A percentile compares a stretch with the other conserved stretches of the same genome.
Conservation (phyloP, 2,113 vertebrate species). For the Eulemur macaco region DNA sequence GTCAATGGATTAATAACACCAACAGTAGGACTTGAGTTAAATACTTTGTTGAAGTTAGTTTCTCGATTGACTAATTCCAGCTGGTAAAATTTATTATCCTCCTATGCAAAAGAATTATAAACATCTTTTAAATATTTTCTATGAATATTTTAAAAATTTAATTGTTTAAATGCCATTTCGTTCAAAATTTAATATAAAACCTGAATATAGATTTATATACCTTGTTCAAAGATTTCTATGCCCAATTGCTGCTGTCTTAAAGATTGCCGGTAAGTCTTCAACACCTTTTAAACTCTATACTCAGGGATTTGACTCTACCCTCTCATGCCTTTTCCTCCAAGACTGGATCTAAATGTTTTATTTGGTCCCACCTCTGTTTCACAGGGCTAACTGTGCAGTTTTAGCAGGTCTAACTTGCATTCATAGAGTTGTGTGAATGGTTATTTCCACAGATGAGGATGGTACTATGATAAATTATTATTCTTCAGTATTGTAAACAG, state of each 20-base stretch:
- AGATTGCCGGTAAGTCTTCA: background rate
- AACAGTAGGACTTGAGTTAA: constrained; percentile 97
- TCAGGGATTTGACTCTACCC: background rate
- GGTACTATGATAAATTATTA: background rate
- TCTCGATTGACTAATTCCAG: constrained; percentile 99
- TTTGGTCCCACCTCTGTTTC: background rate
- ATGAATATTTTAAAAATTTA: constrained; percentile 67
- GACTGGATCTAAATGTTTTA: background rate
- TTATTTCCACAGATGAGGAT: background rate
- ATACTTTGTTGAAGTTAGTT: constrained; percentile 99
- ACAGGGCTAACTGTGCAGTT: background rate
- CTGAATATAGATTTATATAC: background rate
- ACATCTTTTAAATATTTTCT: constrained; percentile 82
- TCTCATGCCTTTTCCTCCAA: background rate
- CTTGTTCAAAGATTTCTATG: constrained; percentile 22
- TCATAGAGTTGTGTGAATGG: background rate
- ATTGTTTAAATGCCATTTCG: constrained; percentile 55
- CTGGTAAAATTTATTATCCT: constrained; percentile 99
- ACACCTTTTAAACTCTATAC: background rate
- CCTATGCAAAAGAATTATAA: constrained; percentile 89
- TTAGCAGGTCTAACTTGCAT: background rate
- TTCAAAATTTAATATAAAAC: constrained; percentile 57
- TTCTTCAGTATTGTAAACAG: background rate
- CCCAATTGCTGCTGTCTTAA: background rate
- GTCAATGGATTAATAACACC: constrained; percentile 98